Conservation (phyloP, 2,113 vertebrate species). For the Hemiscyllium ocellatum region DNA sequence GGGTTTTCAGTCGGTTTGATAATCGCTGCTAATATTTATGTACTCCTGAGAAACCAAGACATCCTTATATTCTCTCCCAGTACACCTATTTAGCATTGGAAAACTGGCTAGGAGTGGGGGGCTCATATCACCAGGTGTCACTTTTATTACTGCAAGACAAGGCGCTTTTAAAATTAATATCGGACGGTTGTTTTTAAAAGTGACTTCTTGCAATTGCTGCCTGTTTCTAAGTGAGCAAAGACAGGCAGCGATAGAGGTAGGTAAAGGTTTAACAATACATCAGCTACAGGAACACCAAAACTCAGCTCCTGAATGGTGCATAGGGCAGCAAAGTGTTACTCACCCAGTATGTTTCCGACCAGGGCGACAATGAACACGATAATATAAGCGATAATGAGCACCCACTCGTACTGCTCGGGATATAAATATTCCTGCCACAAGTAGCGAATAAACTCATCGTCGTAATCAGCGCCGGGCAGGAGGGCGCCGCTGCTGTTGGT, state of each 20-base stretch:
- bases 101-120: neutral
- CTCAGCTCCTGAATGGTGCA: neutral
- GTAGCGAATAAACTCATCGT: conserved; percentile 86
- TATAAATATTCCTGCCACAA: conserved; percentile 91
- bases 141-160: neutral
- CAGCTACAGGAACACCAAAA: neutral
- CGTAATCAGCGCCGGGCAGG: conserved; percentile 58
- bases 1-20: neutral
- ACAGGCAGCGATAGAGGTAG: neutral
- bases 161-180: neutral
- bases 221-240: neutral
- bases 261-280: neutral
- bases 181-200: neutral
- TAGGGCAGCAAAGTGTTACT: conserved; percentile 50
- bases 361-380: conserved; percentile 86
- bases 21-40: neutral
- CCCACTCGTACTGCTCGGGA: conserved; percentile 93
- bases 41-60: no score
- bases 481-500: neutral
- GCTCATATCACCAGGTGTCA: no score
- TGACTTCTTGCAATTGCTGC: neutral
- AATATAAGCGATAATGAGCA: conserved; percentile 86
- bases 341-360: conserved; percentile 85
- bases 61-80: neutral
- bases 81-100: neutral